phyloP scores from a whole-genome alignment of 2,797 vertebrate genomes.

The Myoxocephalus aenaeus region DNA sequence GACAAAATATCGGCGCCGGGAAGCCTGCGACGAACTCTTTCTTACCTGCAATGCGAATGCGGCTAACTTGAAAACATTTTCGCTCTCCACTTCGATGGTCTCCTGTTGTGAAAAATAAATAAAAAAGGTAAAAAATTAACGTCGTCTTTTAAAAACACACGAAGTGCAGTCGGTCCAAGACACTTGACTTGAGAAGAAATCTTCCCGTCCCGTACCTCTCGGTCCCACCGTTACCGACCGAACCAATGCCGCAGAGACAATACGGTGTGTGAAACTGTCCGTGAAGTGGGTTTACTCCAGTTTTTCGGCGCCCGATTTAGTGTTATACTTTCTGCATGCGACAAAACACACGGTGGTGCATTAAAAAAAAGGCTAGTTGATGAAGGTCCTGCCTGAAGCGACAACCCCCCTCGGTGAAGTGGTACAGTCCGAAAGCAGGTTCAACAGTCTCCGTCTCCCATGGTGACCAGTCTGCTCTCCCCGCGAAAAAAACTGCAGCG shows the following conservation, averaged over 20 bases:
- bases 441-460: constrained; percentile 82
- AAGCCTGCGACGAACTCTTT: constrained; percentile 46
- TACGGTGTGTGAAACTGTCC: constrained; percentile 2
- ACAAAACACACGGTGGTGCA: background rate
- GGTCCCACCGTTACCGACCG: constrained; percentile 81
- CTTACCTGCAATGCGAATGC: constrained; percentile 96
- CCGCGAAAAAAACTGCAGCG: constrained; percentile 69
- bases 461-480: constrained; percentile 69
- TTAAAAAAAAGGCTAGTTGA: background rate
- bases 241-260: constrained; percentile 79
- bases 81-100: constrained; percentile 92
- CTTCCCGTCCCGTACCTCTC: constrained; percentile 80
- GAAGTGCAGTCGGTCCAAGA: constrained; percentile 42
- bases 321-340: background rate
- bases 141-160: background rate
- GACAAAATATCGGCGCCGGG: constrained; percentile 26
- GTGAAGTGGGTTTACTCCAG: background rate
- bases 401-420: constrained; percentile 48
- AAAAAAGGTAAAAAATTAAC: background rate
- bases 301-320: accelerated
- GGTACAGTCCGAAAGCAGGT: constrained; percentile 85
- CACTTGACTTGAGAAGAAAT: constrained; percentile 75
- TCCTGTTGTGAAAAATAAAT: constrained; percentile 82
- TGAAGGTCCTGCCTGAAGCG: background rate
- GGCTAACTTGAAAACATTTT: constrained; percentile 93